Conservation (phyloP, 2,797 vertebrate genomes). For the Zenarchopterus dispar region DNA sequence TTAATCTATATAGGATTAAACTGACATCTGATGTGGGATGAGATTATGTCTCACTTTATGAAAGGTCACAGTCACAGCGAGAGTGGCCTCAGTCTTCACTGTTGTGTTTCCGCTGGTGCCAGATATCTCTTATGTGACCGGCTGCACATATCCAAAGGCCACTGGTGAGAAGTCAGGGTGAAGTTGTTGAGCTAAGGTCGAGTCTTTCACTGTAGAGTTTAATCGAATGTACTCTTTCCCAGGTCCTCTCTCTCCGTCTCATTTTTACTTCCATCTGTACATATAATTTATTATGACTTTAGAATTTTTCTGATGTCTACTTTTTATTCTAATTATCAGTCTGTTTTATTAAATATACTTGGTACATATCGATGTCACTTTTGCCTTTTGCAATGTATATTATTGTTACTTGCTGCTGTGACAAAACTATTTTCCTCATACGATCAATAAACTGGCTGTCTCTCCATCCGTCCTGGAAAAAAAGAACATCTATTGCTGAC, state of each 20-base stretch:
- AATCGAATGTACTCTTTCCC: constrained; percentile 59
- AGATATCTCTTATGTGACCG: constrained; percentile 24
- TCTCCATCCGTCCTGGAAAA: constrained; percentile 13
- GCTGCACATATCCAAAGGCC: constrained; percentile 32
- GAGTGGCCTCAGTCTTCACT: constrained; percentile 37
- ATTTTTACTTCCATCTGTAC: constrained; percentile 1
- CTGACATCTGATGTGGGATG: constrained; percentile 52
- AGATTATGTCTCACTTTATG: constrained; percentile 62
- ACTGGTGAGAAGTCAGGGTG: constrained; percentile 48
- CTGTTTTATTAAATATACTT: too few species aligned
- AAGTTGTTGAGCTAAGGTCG: constrained; percentile 53
- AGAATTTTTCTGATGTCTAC: too few species aligned
- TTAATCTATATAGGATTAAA: constrained; percentile 41
- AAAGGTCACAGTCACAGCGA: constrained; percentile 27
- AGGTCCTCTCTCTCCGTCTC: constrained; percentile 9
- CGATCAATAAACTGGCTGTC: too few species aligned
- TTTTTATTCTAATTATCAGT: too few species aligned
- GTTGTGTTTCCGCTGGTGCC: constrained; percentile 38
- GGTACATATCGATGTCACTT: too few species aligned
- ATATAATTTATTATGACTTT: too few species aligned
- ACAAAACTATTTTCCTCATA: too few species aligned
- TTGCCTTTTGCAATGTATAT: too few species aligned
- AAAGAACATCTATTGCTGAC: constrained; percentile 49
- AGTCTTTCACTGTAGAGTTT: constrained; percentile 56
- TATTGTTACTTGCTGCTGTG: too few species aligned